These are phyloP conservation scores for Streblospio benedicti DNA, from an alignment of 1,140 invertebrate genomes.

Conservation along the genomic window DNA sequence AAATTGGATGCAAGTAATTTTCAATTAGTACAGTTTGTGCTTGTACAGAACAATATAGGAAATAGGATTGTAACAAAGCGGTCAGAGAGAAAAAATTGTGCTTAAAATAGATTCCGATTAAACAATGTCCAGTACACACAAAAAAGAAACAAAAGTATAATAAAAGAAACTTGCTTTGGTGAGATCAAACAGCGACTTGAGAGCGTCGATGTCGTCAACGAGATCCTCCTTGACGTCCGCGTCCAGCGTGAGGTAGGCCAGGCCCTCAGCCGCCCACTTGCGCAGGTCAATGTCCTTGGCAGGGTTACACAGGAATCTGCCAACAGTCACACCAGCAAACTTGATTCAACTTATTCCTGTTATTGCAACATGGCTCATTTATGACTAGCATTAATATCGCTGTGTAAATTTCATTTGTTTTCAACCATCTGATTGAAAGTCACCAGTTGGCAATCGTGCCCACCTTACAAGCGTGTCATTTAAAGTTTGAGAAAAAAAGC, in stretches of 20 bases:
- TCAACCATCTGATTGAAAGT: no score
- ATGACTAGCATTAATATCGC: slow-evolving; percentile 23
- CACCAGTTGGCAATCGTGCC: no score
- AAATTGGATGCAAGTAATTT: no score
- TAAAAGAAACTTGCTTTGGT: slow-evolving; percentile 50
- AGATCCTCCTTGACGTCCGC: slow-evolving; percentile 97
- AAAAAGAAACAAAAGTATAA: no score
- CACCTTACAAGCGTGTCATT: no score
- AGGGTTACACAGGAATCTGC: slow-evolving; percentile 74
- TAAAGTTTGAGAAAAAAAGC: no score
- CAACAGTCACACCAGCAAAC: slow-evolving; percentile 15
- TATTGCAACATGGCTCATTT: slow-evolving; percentile 25
- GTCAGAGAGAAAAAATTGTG: no score
- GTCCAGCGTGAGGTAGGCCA: slow-evolving; percentile 94
- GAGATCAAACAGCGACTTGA: slow-evolving; percentile 79
- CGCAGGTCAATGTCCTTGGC: slow-evolving; percentile 79
- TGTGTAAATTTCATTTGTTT: not conserved
- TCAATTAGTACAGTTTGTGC: no score
- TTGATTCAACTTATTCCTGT: not conserved
- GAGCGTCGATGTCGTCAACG: slow-evolving; percentile 71
- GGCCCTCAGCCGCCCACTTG: slow-evolving; percentile 92
- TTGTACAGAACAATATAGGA: no score
- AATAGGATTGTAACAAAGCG: no score
- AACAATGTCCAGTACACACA: no score
- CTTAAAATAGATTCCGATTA: no score